Percentiles rank a stretch among this genome's conserved stretches.
Evolutionary conservation across 2,888 invertebrate genomes (phyloP).

Genomic region (Lagria hirta): DNA sequence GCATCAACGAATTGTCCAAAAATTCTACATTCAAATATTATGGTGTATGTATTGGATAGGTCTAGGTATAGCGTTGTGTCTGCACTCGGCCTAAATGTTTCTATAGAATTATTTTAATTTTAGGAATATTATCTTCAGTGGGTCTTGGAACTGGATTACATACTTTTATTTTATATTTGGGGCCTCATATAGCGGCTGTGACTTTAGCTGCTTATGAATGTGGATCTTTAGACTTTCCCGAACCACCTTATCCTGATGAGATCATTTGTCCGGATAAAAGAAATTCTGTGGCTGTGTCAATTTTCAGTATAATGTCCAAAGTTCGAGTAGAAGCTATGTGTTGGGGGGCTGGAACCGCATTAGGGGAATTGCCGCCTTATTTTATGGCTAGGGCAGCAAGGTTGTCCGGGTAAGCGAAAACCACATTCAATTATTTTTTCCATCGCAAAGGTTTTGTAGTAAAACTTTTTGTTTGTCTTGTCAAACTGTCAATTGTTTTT

Average conservation of each 20-base stretch:
- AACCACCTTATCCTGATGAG: conserved; percentile 97
- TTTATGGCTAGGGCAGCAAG: conserved; percentile 98
- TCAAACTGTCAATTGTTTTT: too few species aligned
- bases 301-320: conserved; percentile 94
- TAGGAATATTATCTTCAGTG: conserved; percentile 93
- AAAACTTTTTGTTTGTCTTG: too few species aligned
- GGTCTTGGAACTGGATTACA: conserved; percentile 98
- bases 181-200: conserved; percentile 98
- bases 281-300: conserved; percentile 67
- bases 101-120: too few species aligned
- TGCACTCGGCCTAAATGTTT: too few species aligned
- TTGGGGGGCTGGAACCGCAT: conserved; percentile 97
- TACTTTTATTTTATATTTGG: conserved; percentile 96
- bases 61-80: conserved; percentile 47
- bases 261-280: conserved; percentile 84
- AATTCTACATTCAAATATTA: conserved; percentile 50
- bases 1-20: conserved; percentile 63
- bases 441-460: conserved; percentile 7
- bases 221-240: conserved; percentile 89
- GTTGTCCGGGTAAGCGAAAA: conserved; percentile 58
- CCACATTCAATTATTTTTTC: too few species aligned
- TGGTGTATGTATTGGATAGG: conserved; percentile 54
- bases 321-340: conserved; percentile 94
- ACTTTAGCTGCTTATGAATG: conserved; percentile 99
- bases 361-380: conserved; percentile 99